Evolutionary conservation across 2,888 invertebrate genomes (phyloP).

Genomic region (Cordylochernes scorpioides): DNA sequence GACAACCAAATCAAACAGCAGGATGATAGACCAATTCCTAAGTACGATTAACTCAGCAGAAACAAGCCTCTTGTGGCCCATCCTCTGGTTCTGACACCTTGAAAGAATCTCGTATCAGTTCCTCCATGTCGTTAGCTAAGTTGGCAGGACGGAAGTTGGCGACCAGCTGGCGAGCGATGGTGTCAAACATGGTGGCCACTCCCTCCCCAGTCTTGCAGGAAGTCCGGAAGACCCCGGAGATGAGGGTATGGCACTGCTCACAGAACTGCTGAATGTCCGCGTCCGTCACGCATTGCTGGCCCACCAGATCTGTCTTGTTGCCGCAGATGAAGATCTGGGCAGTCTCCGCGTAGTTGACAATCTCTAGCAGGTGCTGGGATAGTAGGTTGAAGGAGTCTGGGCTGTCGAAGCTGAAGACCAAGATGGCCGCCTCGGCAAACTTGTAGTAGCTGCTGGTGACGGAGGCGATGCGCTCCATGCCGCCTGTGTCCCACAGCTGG

Average conservation of each 20-base stretch:
- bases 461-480: slow-evolving; percentile 82
- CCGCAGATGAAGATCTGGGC: slow-evolving; percentile 84
- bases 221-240: slow-evolving; percentile 61
- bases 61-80: slow-evolving; percentile 9
- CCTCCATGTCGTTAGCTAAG: slow-evolving; percentile 46
- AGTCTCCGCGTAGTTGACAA: slow-evolving; percentile 75
- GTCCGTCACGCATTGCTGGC: slow-evolving; percentile 40
- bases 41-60: no score
- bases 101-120: slow-evolving; percentile 15
- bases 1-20: no score
- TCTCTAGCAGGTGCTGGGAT: slow-evolving; percentile 71
- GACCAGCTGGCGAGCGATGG: slow-evolving; percentile 52
- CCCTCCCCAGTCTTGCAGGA: slow-evolving; percentile 67
- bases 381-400: slow-evolving; percentile 69
- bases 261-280: slow-evolving; percentile 66
- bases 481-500: slow-evolving; percentile 86
- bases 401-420: slow-evolving; percentile 70
- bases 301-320: slow-evolving; percentile 45
- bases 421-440: slow-evolving; percentile 72
- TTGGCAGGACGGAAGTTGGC: slow-evolving; percentile 53
- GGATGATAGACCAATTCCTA: no score
- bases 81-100: slow-evolving; percentile 12
- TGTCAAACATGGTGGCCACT: slow-evolving; percentile 63
- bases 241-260: slow-evolving; percentile 49
- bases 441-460: slow-evolving; percentile 86